These are phyloP conservation scores for Zosterops pallidus DNA, from an alignment of 2,113 vertebrate species.

Conservation along the genomic window DNA sequence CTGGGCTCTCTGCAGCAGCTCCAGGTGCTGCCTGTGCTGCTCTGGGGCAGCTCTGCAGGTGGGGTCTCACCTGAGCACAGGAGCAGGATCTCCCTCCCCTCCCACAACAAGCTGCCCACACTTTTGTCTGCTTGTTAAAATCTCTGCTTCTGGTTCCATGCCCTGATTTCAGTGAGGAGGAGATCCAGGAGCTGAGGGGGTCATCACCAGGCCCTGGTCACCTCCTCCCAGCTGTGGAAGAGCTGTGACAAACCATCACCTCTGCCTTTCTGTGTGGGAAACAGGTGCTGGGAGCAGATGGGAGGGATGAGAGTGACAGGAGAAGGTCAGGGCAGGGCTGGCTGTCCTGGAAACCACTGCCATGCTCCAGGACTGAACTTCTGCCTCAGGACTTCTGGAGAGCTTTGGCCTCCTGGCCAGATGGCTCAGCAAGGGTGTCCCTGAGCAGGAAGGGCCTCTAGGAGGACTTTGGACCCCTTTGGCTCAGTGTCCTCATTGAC, in stretches of 20 bases:
- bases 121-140: background rate
- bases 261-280: background rate
- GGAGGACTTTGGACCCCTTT: rapidly evolving
- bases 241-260: background rate
- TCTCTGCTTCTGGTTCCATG: background rate
- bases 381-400: background rate
- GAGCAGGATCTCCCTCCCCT: background rate
- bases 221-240: background rate
- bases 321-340: background rate
- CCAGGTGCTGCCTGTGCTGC: background rate
- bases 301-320: rapidly evolving
- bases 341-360: background rate
- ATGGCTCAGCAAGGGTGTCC: background rate
- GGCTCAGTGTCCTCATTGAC: background rate
- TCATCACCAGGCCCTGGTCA: background rate
- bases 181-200: background rate
- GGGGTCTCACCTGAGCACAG: background rate
- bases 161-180: background rate
- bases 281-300: background rate
- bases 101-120: background rate
- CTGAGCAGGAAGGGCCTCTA: background rate
- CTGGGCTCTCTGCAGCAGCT: background rate
- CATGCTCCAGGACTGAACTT: background rate
- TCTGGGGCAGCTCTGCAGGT: too few species aligned
- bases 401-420: background rate